These are phyloP conservation scores for Acanthochromis polyacanthus DNA, from an alignment of 2,113 vertebrate species.

Conservation along the genomic window DNA sequence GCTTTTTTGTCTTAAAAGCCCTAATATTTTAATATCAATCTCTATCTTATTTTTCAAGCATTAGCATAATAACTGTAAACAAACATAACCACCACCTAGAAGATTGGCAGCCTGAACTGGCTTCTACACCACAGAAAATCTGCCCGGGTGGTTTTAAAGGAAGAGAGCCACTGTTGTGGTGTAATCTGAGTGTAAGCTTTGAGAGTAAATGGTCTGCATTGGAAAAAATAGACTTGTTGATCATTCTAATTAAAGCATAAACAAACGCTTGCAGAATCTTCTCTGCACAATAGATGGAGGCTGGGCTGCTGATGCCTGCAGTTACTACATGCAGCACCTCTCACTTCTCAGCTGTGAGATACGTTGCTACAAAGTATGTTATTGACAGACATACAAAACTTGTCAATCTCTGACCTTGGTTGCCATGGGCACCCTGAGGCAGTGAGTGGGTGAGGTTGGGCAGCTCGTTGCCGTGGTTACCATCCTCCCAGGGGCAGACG, in stretches of 20 bases:
- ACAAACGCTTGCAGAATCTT: background rate
- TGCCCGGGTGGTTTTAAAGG: conserved; percentile 12
- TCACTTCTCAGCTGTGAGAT: conserved; percentile 13
- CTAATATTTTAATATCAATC: conserved; percentile 11
- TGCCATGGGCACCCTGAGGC: conserved; percentile 98
- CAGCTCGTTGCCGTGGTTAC: conserved; percentile 97
- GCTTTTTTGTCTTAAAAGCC: background rate
- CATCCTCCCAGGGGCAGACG: conserved; percentile 99
- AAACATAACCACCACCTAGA: conserved; percentile 24
- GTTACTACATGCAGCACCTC: background rate
- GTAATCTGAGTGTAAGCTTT: background rate
- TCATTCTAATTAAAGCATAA: conserved; percentile 1
- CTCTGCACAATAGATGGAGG: background rate
- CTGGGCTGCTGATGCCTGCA: background rate
- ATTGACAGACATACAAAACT: conserved; percentile 52
- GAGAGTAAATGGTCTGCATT: background rate
- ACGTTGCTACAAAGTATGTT: background rate
- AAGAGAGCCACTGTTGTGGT: conserved; percentile 9
- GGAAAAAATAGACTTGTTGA: conserved; percentile 1
- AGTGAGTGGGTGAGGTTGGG: conserved; percentile 98
- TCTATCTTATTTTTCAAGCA: background rate
- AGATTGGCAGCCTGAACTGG: conserved; percentile 30
- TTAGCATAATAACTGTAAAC: conserved; percentile 40
- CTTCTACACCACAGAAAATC: conserved; percentile 15
- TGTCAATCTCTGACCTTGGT: conserved; percentile 89